Base-by-base conservation (phyloP, 1,140 invertebrate genomes). In the Choristoneura fumiferana region DNA sequence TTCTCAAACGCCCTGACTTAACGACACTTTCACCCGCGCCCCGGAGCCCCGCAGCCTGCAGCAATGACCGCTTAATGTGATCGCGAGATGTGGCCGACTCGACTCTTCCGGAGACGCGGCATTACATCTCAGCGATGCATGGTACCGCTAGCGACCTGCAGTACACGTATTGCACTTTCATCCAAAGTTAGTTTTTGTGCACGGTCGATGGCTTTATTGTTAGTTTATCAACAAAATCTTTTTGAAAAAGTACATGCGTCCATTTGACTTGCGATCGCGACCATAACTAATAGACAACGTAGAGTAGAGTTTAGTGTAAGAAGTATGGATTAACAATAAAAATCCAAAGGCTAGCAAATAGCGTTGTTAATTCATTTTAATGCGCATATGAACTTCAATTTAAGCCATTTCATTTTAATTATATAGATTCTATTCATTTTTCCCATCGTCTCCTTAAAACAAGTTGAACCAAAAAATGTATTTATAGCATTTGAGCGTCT, bases 11-110 rank as follows among this genome's bases (percentile, higher is more conserved):
- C 66, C 66, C 69, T 65, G 57, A 65, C 52, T 14, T 37, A 17
- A 63, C 39, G 69, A 59, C 76, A 87, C 84, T 87, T 87, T 87
- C 84, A 87, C 81, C 78, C 58, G 63, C 64, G 56, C 45, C 22
- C 69, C 71, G 60, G 62, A 72, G 70, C 66, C 60, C 64, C 62
- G 70, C 18, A 49, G 17, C 6, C 40, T 45, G 40, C 40, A 45
- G 40, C 15, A 49, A 49, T 69, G 60, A 71, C 43, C 43, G 43
- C 62, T 73, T 76, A 76, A 76, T 78, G 71, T 69, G 61, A 66
- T 67, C 66, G 65, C 60, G 62, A 79, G 74, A 77, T 73, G 67
- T 67, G 58, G 52, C 62, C 68, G 71, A 58, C 65, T 37, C 22
- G 55, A 67, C 59, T 69, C 67, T 68, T 58, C 34, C 49, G 37